phyloP scores from a whole-genome alignment of 2,113 vertebrate species.

The Brevimyrus niger region DNA sequence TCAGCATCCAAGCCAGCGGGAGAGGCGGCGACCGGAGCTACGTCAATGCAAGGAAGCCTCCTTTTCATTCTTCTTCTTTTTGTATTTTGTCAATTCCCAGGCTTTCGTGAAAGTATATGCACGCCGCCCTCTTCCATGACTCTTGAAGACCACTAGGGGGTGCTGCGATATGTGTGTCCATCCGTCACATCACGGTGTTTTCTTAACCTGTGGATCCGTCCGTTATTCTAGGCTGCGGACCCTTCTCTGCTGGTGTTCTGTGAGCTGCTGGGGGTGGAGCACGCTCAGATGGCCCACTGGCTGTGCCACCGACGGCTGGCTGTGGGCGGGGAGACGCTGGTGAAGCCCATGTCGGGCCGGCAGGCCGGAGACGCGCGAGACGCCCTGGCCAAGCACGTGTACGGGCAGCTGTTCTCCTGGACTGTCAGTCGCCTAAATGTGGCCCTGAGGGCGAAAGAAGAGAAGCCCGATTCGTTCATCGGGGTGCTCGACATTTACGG shows the following conservation, averaged over 20 bases:
- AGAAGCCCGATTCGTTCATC: slow-evolving; percentile 45
- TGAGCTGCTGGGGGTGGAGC: slow-evolving; percentile 57
- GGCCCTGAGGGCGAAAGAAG: slow-evolving; percentile 46
- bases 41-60: slow-evolving; percentile 46
- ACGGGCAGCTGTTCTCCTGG: slow-evolving; percentile 63
- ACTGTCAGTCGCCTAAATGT: slow-evolving; percentile 59
- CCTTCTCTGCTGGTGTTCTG: slow-evolving; percentile 56
- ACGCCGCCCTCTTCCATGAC: neutral
- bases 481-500: slow-evolving; percentile 70
- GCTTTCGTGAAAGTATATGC: neutral
- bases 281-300: slow-evolving; percentile 60
- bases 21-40: slow-evolving; percentile 54
- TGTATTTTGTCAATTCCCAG: neutral
- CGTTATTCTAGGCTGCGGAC: slow-evolving; percentile 47
- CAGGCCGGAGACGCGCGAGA: slow-evolving; percentile 53
- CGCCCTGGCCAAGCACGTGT: slow-evolving; percentile 64
- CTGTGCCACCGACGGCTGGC: slow-evolving; percentile 63
- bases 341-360: slow-evolving; percentile 60
- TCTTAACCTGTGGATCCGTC: neutral
- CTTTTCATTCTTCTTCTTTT: neutral
- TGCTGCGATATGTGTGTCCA: neutral
- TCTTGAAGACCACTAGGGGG: neutral
- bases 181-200: neutral
- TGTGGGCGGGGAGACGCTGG: slow-evolving; percentile 57
- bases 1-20: slow-evolving; percentile 52